Base-by-base conservation (phyloP, 2,797 vertebrate species). In the Sebastes diploproa region DNA sequence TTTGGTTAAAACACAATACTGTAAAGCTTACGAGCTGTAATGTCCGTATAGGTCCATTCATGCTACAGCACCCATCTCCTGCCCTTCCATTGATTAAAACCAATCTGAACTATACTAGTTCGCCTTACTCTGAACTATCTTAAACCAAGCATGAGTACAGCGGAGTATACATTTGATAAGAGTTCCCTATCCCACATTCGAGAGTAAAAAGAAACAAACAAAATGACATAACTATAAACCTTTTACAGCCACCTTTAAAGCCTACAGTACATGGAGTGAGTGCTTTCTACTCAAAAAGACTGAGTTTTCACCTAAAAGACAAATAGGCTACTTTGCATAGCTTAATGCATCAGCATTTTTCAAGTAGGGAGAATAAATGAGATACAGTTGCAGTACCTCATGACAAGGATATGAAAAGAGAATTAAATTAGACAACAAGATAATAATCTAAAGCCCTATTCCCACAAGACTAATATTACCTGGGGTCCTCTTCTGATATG, bases 371-470 rank as follows among this genome's bases (percentile, higher is more conserved):
- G 9, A 62, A 65, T 60, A 58, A 80, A 77, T 67, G 4, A 66
- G 16, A 56, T 55, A 18, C 23, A 61, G 29, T 54, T 30, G 22
- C 36, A 67, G 14, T 77, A 61, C 27, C 18, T 22, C 56, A 16
- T 58, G n/a, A 60, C 56, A 18, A 72, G 36, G 4, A 70, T 58
- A 61, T 74, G 7, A 73, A 71, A 63, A 25, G 13, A 34, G 4
- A 80, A 67, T 65, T 38, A 58, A 77, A 77, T 77, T 70, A 30
- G 77, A 78, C 27, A 69, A 67, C 0, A 58, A 62, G 59, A 77
- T 70, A 27, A 55, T 14, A 38, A 81, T 86, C 58, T 55, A 70
- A 90, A 73, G 20, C 68, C 29, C 32, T 54, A 27, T 36, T 78
- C 23, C 9, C 64, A 86, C 20, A 20, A 27, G 63, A 64, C 30